These are phyloP conservation scores for Opisthograptis luteolata DNA, from an alignment of 2,888 invertebrate species.

Conservation along the genomic window DNA sequence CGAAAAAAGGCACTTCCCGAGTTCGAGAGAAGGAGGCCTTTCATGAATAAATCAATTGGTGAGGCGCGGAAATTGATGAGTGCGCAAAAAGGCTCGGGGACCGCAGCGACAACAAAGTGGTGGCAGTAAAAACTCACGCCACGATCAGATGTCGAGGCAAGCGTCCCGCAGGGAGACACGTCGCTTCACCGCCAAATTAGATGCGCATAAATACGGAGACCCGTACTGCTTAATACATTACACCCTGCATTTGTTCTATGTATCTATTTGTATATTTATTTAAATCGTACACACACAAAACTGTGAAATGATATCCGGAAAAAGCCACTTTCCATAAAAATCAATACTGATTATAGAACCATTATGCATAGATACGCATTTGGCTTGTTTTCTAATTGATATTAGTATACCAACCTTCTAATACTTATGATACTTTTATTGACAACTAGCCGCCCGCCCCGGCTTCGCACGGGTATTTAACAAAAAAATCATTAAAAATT, in stretches of 20 bases:
- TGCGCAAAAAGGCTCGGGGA: conserved; percentile 74
- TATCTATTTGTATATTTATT: not conserved
- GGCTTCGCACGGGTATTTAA: too few species aligned
- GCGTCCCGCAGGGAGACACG: conserved; percentile 60
- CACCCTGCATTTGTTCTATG: not conserved
- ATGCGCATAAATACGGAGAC: conserved; percentile 74
- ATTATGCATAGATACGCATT: too few species aligned
- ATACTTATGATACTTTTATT: too few species aligned
- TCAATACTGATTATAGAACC: too few species aligned
- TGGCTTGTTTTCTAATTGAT: too few species aligned
- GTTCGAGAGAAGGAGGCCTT: conserved; percentile 69
- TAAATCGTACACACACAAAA: not conserved
- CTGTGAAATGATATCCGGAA: not conserved
- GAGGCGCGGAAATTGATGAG: conserved; percentile 84
- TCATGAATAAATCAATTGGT: conserved; percentile 82
- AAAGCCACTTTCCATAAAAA: not conserved
- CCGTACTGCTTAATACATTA: conserved; percentile 15
- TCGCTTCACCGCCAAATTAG: conserved; percentile 66
- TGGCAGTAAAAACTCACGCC: conserved; percentile 73
- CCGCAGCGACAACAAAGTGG: conserved; percentile 79
- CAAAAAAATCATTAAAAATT: too few species aligned
- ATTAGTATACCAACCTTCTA: too few species aligned
- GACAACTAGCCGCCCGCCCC: too few species aligned
- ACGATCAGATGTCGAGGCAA: conserved; percentile 58
- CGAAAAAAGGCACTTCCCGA: conserved; percentile 81